Conservation (phyloP, 2,113 vertebrate genomes). For the Rhineura floridana region DNA sequence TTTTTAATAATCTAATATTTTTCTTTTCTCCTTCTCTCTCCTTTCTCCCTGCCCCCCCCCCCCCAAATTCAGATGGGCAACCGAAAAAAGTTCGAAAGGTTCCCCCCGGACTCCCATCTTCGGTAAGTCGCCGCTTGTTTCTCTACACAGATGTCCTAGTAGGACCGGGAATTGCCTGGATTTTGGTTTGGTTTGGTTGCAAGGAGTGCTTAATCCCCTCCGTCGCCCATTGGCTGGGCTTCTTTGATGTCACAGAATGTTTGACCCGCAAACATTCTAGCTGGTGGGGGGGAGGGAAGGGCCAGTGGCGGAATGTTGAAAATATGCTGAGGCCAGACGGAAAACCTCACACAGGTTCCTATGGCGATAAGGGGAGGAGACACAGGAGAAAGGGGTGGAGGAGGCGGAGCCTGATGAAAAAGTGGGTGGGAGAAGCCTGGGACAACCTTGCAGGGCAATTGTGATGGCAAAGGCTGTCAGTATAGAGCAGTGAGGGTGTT, state of each 20-base stretch:
- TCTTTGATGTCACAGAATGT: background rate
- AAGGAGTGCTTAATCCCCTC: no score
- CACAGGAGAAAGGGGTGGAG: background rate
- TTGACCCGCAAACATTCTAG: no score
- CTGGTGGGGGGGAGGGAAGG: background rate
- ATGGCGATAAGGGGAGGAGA: no score
- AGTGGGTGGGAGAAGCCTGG: background rate
- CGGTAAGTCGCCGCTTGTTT: constrained; percentile 77
- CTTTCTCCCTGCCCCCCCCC: background rate
- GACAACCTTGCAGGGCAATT: background rate
- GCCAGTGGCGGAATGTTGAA: background rate
- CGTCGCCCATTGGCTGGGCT: background rate
- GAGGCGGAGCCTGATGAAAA: background rate
- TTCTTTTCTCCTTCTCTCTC: background rate
- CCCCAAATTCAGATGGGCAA: constrained; percentile 82
- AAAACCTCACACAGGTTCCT: background rate
- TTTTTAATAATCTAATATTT: background rate
- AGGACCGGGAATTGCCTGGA: no score
- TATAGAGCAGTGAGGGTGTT: no score
- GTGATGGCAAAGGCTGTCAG: background rate
- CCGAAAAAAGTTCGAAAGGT: constrained; percentile 98
- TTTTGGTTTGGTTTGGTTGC: no score
- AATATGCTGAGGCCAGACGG: background rate
- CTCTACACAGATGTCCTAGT: background rate
- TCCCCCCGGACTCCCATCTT: constrained; percentile 95